Conservation (phyloP, 2,797 vertebrate species). For the Platalea minor region DNA sequence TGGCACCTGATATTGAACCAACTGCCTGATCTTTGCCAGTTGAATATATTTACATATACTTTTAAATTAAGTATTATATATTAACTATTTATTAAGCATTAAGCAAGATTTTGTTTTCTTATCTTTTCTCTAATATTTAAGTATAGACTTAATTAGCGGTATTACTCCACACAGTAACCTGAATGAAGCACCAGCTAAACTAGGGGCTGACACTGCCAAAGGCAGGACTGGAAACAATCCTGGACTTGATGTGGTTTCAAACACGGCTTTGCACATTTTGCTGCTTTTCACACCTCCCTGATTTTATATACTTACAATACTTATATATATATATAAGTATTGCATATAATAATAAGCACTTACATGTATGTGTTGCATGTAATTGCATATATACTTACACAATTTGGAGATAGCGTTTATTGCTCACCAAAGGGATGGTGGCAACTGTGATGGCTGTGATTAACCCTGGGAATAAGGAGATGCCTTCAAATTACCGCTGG, state of each 20-base stretch:
- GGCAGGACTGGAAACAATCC: neutral
- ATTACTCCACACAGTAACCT: neutral
- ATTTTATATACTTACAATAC: neutral
- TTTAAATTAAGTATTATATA: neutral
- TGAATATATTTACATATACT: neutral
- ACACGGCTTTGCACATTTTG: neutral
- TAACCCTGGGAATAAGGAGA: neutral
- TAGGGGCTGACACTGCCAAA: neutral
- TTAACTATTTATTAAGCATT: neutral
- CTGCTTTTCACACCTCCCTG: neutral
- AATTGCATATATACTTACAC: neutral
- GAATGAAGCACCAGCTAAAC: neutral
- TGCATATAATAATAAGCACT: neutral
- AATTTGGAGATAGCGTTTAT: neutral
- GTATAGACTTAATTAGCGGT: neutral
- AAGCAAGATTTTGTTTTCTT: neutral
- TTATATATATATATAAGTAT: neutral
- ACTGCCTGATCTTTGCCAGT: neutral
- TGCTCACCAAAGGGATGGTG: neutral
- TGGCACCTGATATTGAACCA: neutral
- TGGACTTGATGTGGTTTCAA: neutral
- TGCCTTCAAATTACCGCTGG: neutral
- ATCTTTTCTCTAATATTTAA: neutral
- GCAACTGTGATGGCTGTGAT: fast-evolving
- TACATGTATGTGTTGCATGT: neutral